Conservation (phyloP, 2,888 invertebrate species). For the Plemyria rubiginata region DNA sequence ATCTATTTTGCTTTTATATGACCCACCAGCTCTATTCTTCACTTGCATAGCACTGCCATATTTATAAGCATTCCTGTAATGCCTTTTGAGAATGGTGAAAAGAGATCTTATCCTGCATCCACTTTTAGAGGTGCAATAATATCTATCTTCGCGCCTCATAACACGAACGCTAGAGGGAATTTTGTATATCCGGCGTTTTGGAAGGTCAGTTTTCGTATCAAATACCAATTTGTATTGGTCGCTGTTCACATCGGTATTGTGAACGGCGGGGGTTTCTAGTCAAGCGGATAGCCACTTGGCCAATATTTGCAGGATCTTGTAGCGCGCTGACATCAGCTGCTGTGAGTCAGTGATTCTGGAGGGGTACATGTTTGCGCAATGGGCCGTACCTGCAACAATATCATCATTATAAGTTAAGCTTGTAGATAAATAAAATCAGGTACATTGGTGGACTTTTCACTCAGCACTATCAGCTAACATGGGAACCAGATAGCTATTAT, state of each 20-base stretch:
- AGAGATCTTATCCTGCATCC: constrained; percentile 5
- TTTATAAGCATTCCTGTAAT: neutral
- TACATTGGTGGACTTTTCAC: no score
- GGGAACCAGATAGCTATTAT: no score
- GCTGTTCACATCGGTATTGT: neutral
- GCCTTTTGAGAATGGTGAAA: constrained; percentile 1
- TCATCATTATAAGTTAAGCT: neutral
- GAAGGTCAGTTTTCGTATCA: constrained; percentile 8
- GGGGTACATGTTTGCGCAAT: constrained; percentile 97
- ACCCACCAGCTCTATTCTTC: neutral
- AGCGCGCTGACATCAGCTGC: constrained; percentile 30
- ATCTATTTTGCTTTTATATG: neutral
- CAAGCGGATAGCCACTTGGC: constrained; percentile 24
- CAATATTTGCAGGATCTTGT: constrained; percentile 15
- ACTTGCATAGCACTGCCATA: neutral
- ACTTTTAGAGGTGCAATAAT: neutral
- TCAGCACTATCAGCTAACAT: no score
- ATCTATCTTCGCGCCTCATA: neutral
- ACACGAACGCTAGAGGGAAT: neutral
- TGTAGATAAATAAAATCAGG: no score
- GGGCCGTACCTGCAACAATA: constrained; percentile 90
- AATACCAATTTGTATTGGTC: constrained; percentile 21
- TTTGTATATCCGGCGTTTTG: neutral
- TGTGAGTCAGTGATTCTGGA: constrained; percentile 85
- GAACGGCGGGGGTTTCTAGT: constrained; percentile 20